Conservation (phyloP, 2,888 invertebrate genomes). For the Atethmia centrago region DNA sequence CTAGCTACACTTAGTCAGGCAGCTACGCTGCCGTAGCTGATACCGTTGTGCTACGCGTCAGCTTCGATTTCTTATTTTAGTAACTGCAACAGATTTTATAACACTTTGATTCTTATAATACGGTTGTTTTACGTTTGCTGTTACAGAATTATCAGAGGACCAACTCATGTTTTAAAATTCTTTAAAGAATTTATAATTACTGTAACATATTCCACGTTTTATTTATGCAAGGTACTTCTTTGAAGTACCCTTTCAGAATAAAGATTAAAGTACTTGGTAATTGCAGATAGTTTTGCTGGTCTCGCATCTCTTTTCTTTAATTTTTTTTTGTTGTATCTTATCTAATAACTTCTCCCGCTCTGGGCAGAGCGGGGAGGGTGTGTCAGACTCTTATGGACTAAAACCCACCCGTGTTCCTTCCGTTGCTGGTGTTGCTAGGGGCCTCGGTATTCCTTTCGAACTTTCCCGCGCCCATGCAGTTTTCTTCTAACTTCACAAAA, state of each 20-base stretch:
- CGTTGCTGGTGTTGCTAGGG: too few relatives aligned
- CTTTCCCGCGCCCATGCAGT: too few relatives aligned
- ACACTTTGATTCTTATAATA: neutral
- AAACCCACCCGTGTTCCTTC: too few relatives aligned
- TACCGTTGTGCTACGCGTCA: neutral
- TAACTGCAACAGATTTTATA: slow-evolving; percentile 4
- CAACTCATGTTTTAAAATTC: neutral
- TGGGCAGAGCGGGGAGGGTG: too few relatives aligned
- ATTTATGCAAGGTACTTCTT: slow-evolving; percentile 28
- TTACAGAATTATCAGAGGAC: neutral
- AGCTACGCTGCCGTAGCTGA: slow-evolving; percentile 9
- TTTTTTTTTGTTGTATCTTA: too few relatives aligned
- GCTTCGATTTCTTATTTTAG: neutral
- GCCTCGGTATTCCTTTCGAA: too few relatives aligned
- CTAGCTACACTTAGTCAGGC: neutral
- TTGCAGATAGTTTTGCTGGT: slow-evolving; percentile 20
- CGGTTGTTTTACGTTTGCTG: neutral
- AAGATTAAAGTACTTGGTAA: slow-evolving; percentile 35
- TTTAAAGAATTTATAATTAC: slow-evolving; percentile 13
- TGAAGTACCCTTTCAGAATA: slow-evolving; percentile 26
- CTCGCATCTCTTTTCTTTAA: neutral
- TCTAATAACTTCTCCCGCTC: too few relatives aligned
- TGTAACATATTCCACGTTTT: slow-evolving; percentile 4
- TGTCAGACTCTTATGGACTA: too few relatives aligned
- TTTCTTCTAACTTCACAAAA: slow-evolving; percentile 33